phyloP scores from a whole-genome alignment of 92 coral and sea anemone genomes.

The Hydrozoanthus gracilis region DNA sequence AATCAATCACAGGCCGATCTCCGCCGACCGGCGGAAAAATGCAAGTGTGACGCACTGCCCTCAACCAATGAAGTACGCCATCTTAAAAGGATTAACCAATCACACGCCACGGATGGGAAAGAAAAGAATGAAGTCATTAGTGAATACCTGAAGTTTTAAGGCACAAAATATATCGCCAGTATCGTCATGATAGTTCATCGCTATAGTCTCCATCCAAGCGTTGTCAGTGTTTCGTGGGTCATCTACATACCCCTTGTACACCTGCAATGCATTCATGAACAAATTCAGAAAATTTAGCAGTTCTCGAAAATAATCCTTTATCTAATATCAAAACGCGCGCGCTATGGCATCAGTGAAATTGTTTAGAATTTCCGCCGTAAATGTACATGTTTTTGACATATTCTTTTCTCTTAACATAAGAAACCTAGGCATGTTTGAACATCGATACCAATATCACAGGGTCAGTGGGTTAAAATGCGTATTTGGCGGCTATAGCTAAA shows the following conservation, averaged over 20 bases:
- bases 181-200: slow-evolving; percentile 96
- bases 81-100: not conserved
- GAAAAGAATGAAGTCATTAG: not conserved
- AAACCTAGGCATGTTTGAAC: no score
- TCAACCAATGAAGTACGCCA: no score
- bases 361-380: no score
- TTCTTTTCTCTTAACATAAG: no score
- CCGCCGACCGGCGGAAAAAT: not conserved
- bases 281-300: no score
- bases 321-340: no score
- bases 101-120: not conserved
- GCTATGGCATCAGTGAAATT: no score
- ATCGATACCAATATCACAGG: no score
- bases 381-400: no score
- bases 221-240: slow-evolving; percentile 98
- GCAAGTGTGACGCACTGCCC: not conserved
- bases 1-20: not conserved
- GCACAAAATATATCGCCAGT: slow-evolving; percentile 91
- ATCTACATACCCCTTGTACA: slow-evolving; percentile 98
- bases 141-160: slow-evolving; percentile 82
- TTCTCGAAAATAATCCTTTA: no score
- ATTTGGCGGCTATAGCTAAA: no score
- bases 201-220: slow-evolving; percentile 98
- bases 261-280: slow-evolving; percentile 53
- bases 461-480: no score